Evolutionary conservation across 2,888 invertebrate genomes (phyloP).

Genomic region (Clitarchus hookeri): DNA sequence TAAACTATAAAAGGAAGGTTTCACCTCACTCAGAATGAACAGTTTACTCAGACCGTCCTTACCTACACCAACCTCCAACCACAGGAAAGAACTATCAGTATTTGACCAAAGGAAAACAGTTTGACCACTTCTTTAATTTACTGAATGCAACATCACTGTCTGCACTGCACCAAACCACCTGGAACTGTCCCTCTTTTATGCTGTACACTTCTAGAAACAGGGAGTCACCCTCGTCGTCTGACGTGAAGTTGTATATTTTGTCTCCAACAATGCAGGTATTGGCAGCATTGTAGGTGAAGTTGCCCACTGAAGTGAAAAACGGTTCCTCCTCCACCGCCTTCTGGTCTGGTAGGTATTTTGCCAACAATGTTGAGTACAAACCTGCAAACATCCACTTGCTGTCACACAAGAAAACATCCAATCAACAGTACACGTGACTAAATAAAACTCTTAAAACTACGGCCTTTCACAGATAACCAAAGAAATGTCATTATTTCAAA

Average conservation of each 20-base stretch:
- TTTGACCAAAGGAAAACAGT: conserved; percentile 36
- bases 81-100: conserved; percentile 10
- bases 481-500: no score
- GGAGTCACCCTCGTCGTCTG: conserved; percentile 27
- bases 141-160: conserved; percentile 27
- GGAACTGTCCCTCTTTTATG: conserved; percentile 28
- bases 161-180: conserved; percentile 33
- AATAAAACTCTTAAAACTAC: no score
- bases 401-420: neutral
- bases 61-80: no score
- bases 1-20: no score
- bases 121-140: conserved; percentile 31
- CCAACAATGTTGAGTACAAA: neutral
- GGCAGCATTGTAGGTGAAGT: conserved; percentile 27
- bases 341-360: neutral
- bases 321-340: neutral
- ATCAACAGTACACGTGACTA: neutral
- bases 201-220: conserved; percentile 36
- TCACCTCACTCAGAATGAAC: no score
- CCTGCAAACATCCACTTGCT: neutral
- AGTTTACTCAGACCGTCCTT: no score
- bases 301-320: conserved; percentile 19
- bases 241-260: conserved; percentile 36
- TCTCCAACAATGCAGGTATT: conserved; percentile 34
- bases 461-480: no score